phyloP scores from a whole-genome alignment of 1,140 invertebrate species.

The Wasmannia auropunctata region DNA sequence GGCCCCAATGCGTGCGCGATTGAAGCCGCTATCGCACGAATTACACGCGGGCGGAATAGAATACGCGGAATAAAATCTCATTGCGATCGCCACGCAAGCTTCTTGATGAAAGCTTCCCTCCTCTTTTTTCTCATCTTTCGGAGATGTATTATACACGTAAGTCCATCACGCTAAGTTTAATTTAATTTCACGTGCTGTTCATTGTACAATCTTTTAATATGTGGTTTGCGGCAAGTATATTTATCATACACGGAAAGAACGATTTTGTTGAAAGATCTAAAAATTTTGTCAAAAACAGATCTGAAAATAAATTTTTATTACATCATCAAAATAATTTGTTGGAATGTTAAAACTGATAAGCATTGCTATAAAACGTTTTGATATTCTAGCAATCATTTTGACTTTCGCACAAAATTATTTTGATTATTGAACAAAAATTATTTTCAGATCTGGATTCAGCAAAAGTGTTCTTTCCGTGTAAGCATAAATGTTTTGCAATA shows the following conservation, averaged over 20 bases:
- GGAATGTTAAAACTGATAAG: too few relatives aligned
- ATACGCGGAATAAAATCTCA: constrained; percentile 12
- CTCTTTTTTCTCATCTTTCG: not conserved
- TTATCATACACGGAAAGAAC: too few relatives aligned
- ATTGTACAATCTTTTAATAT: not conserved
- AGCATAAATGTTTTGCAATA: not conserved
- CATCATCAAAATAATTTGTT: too few relatives aligned
- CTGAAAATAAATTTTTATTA: too few relatives aligned
- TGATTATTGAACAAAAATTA: too few relatives aligned
- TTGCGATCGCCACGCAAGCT: not conserved
- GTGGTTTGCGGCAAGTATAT: not conserved
- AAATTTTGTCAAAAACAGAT: too few relatives aligned
- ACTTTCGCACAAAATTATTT: too few relatives aligned
- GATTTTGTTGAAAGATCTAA: too few relatives aligned
- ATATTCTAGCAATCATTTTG: too few relatives aligned
- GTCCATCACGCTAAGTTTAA: not conserved
- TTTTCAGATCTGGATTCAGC: too few relatives aligned
- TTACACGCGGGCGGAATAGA: constrained; percentile 40
- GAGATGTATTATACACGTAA: not conserved
- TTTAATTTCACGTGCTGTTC: not conserved
- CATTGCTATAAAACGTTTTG: too few relatives aligned
- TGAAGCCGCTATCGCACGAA: constrained; percentile 67
- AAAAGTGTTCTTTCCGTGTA: too few relatives aligned
- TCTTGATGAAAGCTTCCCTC: not conserved
- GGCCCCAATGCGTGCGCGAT: constrained; percentile 59